Conservation (phyloP, 1,140 invertebrate species). For the Sarcophaga peregrina region DNA sequence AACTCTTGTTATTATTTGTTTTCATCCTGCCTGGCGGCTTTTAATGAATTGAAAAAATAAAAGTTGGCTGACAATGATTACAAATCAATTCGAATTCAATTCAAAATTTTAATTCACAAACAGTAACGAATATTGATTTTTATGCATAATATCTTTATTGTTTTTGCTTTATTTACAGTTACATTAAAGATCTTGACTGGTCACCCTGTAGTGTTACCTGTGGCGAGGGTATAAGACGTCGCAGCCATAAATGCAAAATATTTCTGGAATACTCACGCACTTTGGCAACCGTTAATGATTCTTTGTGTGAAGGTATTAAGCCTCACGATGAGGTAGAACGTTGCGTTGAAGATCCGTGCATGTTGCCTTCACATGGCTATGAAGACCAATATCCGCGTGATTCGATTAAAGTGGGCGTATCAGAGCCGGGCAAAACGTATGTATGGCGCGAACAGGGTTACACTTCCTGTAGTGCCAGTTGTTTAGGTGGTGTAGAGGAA, state of each 20-base stretch:
- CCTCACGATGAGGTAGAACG: slow-evolving; percentile 82
- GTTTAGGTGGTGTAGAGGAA: slow-evolving; percentile 90
- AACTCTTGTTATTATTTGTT: background rate
- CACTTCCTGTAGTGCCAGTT: slow-evolving; percentile 93
- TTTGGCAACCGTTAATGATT: slow-evolving; percentile 85
- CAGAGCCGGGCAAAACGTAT: slow-evolving; percentile 76
- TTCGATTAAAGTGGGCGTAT: slow-evolving; percentile 69
- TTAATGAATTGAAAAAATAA: no score
- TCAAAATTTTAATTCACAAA: background rate
- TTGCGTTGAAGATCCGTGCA: slow-evolving; percentile 82
- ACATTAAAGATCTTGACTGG: slow-evolving; percentile 79
- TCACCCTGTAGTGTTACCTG: slow-evolving; percentile 89
- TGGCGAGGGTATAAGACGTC: slow-evolving; percentile 84
- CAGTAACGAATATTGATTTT: slow-evolving; percentile 8
- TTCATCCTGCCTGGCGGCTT: background rate
- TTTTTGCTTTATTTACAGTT: slow-evolving; percentile 61
- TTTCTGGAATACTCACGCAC: slow-evolving; percentile 91
- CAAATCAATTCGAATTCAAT: background rate
- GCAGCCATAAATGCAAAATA: slow-evolving; percentile 91
- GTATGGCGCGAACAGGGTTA: slow-evolving; percentile 87
- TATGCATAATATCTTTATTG: background rate
- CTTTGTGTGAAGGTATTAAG: slow-evolving; percentile 86
- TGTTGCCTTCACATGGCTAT: slow-evolving; percentile 70
- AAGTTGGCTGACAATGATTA: background rate
- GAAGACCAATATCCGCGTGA: slow-evolving; percentile 73